Evolutionary conservation across 2,113 vertebrate genomes (phyloP).

Genomic region (Alethe castanea): DNA sequence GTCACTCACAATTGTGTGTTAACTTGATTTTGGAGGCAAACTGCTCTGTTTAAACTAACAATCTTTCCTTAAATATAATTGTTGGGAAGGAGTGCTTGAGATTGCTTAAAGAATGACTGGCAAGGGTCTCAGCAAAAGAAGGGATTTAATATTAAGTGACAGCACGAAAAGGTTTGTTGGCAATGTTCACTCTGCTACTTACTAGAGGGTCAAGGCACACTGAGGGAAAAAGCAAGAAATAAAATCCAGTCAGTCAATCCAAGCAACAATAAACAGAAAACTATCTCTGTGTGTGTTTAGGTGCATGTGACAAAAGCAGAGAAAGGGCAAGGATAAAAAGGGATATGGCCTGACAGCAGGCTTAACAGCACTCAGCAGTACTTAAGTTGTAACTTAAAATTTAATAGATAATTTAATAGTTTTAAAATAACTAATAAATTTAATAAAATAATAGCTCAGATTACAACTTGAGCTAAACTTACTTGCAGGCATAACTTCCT

Average conservation of each 20-base stretch:
- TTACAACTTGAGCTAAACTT: not conserved
- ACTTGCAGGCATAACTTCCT: not conserved
- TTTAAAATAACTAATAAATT: too few relatives aligned
- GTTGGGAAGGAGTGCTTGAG: not conserved
- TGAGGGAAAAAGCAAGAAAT: not conserved
- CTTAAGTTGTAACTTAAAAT: too few relatives aligned
- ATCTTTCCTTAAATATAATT: not conserved
- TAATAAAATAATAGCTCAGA: not conserved
- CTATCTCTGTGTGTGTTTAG: not conserved
- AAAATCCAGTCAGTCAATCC: not conserved
- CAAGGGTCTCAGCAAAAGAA: not conserved
- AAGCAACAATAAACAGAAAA: not conserved
- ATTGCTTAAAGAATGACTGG: not conserved
- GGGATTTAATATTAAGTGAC: not conserved
- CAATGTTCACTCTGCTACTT: not conserved
- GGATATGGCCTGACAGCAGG: not conserved
- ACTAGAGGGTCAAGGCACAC: not conserved
- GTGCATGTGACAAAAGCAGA: not conserved
- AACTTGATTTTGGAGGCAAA: not conserved
- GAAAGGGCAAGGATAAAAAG: not conserved
- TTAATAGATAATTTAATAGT: not conserved
- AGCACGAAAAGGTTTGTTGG: not conserved
- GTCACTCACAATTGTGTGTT: not conserved
- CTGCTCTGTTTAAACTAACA: not conserved
- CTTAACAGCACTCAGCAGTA: not conserved